Evolutionary conservation across 2,113 vertebrate species (phyloP), one percentile per base, ranked within the genome.

Genomic region (Heptranchias perlo): DNA sequence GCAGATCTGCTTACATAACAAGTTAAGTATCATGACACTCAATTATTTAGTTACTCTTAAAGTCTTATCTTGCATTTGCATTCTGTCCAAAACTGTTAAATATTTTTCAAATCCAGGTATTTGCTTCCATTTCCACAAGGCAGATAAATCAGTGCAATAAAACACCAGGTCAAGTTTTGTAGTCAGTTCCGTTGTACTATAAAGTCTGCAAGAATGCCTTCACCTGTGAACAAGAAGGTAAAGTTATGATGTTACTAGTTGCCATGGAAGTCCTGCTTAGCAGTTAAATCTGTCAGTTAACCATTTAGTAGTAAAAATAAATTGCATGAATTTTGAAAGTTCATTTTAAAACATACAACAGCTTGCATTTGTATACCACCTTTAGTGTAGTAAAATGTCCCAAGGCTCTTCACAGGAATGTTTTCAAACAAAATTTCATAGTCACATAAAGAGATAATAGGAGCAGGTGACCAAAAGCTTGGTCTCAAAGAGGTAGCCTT

Each of bases 181-280:
- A 1, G 10, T 52, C 47, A 14, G 39, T 18, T 52, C 21, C 61
- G 14, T 31, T 47, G 23, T 69, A 39, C n/a, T 95, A 95, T 49
- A 95, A 95, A 52, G 44, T 73, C 94, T 95, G 64, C 94, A 95
- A 49, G 65, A 95, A 95, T 35, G 64, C 23, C 65, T 95, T 95
- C 64, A 95, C 94, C 94, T 95, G 94, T 69, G 23, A 95, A 95
- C 64, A 52, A 95, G 65, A 35, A 28, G n/a, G 39, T n/a, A 95
- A 95, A 1, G 35, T 69, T 52, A n/a, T 3, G 11, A 21, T 67
- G 94, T 69, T 35, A 95, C 5, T 31, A 31, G 14, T 23, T 65
- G 52, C 31, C 35, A 91, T 35, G n/a, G 35, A 39, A 44, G 4
- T 49, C 23, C 64, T 47, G 13, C 13, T 69, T 14, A 69, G 52